Evolutionary conservation across 2,797 vertebrate genomes (phyloP).

Genomic region (Xerus rutilus): DNA sequence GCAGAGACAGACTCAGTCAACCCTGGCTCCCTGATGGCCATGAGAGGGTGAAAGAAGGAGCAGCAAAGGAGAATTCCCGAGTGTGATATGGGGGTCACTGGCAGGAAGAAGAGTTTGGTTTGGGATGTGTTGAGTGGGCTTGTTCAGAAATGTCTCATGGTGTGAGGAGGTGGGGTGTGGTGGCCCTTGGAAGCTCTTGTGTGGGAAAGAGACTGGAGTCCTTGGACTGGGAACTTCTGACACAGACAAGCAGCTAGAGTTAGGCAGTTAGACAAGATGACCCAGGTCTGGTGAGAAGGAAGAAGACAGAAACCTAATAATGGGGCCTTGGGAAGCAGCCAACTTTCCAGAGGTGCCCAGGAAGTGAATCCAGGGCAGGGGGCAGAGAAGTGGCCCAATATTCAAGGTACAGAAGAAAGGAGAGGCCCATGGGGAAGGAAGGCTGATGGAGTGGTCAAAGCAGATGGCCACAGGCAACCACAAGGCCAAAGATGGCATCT

Average conservation of each 20-base stretch:
- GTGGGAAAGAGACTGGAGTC: neutral
- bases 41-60: neutral
- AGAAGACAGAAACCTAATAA: neutral
- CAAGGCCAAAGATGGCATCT: neutral
- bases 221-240: neutral
- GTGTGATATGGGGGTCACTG: neutral
- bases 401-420: neutral
- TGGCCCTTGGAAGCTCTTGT: neutral
- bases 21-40: neutral
- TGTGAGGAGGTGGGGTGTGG: neutral
- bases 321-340: neutral
- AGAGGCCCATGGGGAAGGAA: too few species aligned
- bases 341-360: neutral
- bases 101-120: neutral
- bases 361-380: neutral
- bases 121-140: neutral
- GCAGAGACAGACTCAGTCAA: neutral
- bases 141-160: neutral
- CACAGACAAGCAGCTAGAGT: neutral
- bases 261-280: neutral
- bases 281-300: neutral
- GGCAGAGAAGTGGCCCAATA: neutral
- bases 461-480: neutral
- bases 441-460: neutral
- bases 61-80: neutral